phyloP scores from a whole-genome alignment of 2,797 vertebrate genomes.

The Rhodeus uyekii region DNA sequence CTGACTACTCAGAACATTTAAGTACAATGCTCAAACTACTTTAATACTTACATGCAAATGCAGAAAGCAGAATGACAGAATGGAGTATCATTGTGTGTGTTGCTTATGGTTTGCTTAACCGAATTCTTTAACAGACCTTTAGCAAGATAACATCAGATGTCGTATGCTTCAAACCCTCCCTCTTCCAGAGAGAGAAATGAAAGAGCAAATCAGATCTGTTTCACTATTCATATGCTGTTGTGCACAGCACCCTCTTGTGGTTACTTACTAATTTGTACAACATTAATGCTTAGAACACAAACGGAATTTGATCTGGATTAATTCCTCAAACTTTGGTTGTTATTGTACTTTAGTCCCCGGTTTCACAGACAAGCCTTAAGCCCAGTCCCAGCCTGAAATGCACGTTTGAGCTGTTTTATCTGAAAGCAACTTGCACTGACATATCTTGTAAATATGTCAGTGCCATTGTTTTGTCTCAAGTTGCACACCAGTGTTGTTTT shows the following conservation, averaged over 20 bases:
- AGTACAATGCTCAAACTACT: too few species aligned
- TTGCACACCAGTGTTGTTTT: too few species aligned
- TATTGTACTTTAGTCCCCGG: too few species aligned
- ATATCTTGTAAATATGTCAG: too few species aligned
- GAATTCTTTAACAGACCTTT: too few species aligned
- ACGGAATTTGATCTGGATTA: neutral
- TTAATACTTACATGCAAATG: neutral
- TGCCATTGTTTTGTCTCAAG: too few species aligned
- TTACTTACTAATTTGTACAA: neutral
- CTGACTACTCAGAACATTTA: neutral
- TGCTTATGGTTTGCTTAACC: neutral
- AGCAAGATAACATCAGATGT: neutral
- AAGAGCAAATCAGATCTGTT: neutral
- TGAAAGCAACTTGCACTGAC: too few species aligned
- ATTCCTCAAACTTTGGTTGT: neutral
- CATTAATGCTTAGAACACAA: neutral
- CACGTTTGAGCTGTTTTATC: too few species aligned
- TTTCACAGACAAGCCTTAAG: too few species aligned
- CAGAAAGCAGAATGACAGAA: neutral
- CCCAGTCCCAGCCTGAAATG: too few species aligned
- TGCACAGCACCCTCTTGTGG: neutral
- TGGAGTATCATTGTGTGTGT: neutral
- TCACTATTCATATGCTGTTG: neutral
- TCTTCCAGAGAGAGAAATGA: neutral
- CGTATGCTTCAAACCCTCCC: neutral